These are phyloP conservation scores for Pollenia amentaria DNA, from an alignment of 2,888 invertebrate genomes.

Conservation along the genomic window DNA sequence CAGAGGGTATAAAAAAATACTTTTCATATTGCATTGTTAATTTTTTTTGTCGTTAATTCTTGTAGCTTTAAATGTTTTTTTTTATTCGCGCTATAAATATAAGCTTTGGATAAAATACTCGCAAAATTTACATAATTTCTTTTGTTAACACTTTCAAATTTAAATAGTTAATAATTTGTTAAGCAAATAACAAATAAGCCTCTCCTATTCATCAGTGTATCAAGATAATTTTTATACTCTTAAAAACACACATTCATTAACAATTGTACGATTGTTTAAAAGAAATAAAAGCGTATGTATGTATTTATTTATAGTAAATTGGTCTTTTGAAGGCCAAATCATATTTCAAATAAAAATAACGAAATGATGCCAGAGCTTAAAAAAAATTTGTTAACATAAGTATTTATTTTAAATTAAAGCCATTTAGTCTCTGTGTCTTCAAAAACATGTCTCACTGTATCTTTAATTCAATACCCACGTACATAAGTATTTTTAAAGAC, in stretches of 20 bases:
- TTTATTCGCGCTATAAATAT: neutral
- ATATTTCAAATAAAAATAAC: too few species aligned
- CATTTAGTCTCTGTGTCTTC: neutral
- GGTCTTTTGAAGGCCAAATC: too few species aligned
- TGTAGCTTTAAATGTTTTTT: too few species aligned
- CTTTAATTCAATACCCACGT: conserved; percentile 15
- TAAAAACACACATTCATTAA: neutral
- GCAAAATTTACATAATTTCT: conserved; percentile 1
- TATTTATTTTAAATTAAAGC: neutral
- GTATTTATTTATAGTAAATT: too few species aligned
- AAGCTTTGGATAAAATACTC: neutral
- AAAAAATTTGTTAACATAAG: neutral
- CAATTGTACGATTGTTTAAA: neutral
- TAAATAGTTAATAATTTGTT: neutral
- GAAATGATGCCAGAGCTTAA: too few species aligned
- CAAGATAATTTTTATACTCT: neutral
- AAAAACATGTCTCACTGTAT: neutral
- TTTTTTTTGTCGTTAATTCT: too few species aligned
- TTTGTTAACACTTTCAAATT: neutral
- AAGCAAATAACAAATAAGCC: neutral
- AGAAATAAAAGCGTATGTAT: neutral
- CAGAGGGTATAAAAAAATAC: too few species aligned
- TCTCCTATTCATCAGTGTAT: neutral
- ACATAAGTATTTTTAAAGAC: neutral
- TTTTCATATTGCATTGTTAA: too few species aligned